phyloP scores from a whole-genome alignment of 2,888 invertebrate species.

The Nezara viridula region DNA sequence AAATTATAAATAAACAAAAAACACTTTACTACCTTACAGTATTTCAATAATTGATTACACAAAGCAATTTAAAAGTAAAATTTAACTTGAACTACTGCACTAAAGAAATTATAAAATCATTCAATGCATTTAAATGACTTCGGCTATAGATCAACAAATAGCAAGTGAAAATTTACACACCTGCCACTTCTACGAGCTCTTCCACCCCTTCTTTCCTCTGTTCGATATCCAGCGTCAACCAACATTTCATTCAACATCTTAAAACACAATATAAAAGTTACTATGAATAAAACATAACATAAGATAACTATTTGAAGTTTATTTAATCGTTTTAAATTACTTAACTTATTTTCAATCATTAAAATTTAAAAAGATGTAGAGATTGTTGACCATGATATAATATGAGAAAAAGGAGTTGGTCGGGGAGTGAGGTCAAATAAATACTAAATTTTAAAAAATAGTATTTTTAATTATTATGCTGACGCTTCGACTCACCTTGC shows the following conservation, averaged over 20 bases:
- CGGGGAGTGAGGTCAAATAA: no score
- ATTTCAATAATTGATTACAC: not conserved
- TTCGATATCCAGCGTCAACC: constrained; percentile 63
- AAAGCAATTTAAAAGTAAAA: not conserved
- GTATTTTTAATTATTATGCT: no score
- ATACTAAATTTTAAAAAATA: no score
- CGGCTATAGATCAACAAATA: no score
- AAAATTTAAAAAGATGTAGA: no score
- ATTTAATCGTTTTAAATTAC: not conserved
- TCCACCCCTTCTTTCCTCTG: constrained; percentile 60
- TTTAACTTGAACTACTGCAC: not conserved
- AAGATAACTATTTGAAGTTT: not conserved
- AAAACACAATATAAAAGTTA: constrained; percentile 36
- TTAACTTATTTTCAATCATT: not conserved
- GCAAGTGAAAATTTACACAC: constrained; percentile 3
- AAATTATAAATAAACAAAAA: no score
- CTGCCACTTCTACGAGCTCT: constrained; percentile 63
- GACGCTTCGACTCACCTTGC: no score
- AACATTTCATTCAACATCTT: constrained; percentile 65
- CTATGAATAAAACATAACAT: not conserved
- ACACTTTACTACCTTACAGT: no score
- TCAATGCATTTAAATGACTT: not conserved
- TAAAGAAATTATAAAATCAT: not conserved
- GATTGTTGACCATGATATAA: no score
- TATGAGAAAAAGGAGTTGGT: no score